Base-by-base conservation (phyloP, 1,140 invertebrate genomes). In the Tetraneura akinire region DNA sequence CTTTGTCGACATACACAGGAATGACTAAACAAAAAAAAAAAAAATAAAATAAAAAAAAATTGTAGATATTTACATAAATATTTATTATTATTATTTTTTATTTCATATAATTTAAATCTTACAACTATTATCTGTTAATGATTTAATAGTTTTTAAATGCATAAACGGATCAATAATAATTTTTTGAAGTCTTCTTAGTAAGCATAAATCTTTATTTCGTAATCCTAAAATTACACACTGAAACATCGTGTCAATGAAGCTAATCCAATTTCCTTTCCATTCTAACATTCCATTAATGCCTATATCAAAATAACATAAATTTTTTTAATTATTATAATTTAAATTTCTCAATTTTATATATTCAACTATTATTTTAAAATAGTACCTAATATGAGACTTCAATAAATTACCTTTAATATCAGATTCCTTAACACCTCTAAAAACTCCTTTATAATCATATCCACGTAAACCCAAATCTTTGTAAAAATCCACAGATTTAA, bases 201-300 rank as follows among this genome's bases (percentile, higher is more conserved):
- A 86, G 84, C 93, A 93, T 0, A 98, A 87, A 83, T 93, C 91
- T 47, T 92, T 88, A 3, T 90, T 90, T 81, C 91, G 90, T 81
- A 91, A 89, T 51, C 91, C 90, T 26, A 98, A 86, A 82, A 98
- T 93, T 60, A 89, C 90, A 81, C 96, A 95, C 86, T 99, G 97
- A 23, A 99, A 89, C 91, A 98, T 94, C 0, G 94, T 96, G 84
- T 99, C 97, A 83, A 98, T 91, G 85, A 91, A 98, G 13, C 95
- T 91, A 70, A 98, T 91, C 96, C 96, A 98, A 85, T 98, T 94
- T 70, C 91, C 89, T 21, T 89, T 88, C 96, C 96, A 98, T 78
- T 89, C 86, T 47, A 96, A 85, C 83, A 90, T 87, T 16, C 93
- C 94, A 62, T 83, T 84, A 0, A 85, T 85, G 32, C 86, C 87